These are phyloP conservation scores for Galerucella calmariensis DNA, from an alignment of 2,888 invertebrate genomes.

Conservation along the genomic window DNA sequence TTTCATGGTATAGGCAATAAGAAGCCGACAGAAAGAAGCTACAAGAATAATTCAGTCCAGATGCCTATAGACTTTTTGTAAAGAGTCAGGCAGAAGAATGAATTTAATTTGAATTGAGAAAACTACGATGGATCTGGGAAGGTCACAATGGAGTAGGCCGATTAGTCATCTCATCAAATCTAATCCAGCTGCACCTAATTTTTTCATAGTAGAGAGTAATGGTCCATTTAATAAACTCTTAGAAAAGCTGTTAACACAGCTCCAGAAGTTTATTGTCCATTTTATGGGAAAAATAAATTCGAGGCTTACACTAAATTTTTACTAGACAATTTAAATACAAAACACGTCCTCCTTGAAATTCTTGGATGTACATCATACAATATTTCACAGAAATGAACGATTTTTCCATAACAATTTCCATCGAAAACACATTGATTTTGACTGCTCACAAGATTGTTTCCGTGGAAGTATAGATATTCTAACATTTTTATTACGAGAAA, in stretches of 20 bases:
- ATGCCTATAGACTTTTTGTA: too few relatives aligned
- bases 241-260: neutral
- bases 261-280: neutral
- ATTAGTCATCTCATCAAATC: too few relatives aligned
- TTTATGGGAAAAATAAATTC: neutral
- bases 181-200: too few relatives aligned
- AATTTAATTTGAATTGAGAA: too few relatives aligned
- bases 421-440: constrained; percentile 16
- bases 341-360: constrained; percentile 24
- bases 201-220: too few relatives aligned
- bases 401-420: constrained; percentile 30
- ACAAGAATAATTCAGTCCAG: too few relatives aligned
- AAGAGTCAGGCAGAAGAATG: too few relatives aligned
- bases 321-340: constrained; percentile 12
- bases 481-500: neutral
- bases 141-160: too few relatives aligned
- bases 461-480: neutral
- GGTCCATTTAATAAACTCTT: neutral
- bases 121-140: too few relatives aligned
- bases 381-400: constrained; percentile 23
- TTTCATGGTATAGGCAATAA: too few relatives aligned
- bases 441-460: constrained; percentile 8
- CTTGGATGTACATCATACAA: constrained; percentile 21
- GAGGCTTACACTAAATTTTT: neutral
- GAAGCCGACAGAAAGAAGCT: too few relatives aligned